These are phyloP conservation scores for Philereme vetulata DNA, from an alignment of 2,888 invertebrate species.

Conservation along the genomic window DNA sequence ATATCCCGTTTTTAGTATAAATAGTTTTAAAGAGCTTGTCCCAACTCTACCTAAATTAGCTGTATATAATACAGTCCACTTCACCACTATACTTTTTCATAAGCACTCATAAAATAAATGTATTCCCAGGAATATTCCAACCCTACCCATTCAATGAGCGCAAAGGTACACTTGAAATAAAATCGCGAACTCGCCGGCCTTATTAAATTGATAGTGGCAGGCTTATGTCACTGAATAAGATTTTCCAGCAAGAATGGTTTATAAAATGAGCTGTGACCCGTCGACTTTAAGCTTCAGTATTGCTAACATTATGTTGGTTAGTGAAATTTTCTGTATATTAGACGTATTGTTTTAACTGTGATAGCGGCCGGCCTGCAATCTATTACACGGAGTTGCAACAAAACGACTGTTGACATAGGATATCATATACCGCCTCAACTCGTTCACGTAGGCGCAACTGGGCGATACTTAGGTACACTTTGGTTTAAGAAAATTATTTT, in stretches of 20 bases:
- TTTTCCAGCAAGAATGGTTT: background rate
- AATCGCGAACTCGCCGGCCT: slow-evolving; percentile 55
- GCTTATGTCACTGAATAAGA: slow-evolving; percentile 24
- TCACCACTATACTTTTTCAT: background rate
- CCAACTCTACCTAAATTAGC: no score
- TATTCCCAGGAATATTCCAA: slow-evolving; percentile 43
- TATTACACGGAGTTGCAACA: slow-evolving; percentile 59
- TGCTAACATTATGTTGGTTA: background rate
- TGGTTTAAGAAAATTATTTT: background rate
- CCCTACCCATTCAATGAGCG: slow-evolving; percentile 62
- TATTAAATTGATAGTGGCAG: slow-evolving; percentile 21
- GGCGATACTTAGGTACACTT: slow-evolving; percentile 8
- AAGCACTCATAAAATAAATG: background rate
- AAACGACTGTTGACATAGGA: slow-evolving; percentile 64
- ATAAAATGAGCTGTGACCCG: no score
- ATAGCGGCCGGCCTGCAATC: slow-evolving; percentile 52
- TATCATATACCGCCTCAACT: slow-evolving; percentile 33
- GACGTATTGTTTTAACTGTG: background rate
- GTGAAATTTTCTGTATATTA: slow-evolving; percentile 11
- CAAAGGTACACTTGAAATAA: slow-evolving; percentile 73
- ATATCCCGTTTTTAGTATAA: no score
- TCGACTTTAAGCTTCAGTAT: background rate
- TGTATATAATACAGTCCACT: background rate
- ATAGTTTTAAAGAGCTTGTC: no score
- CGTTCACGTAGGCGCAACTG: slow-evolving; percentile 24